Evolutionary conservation across 2,797 vertebrate genomes (phyloP), one percentile per base, ranked within the genome.

Genomic region (Lepus oiostolus): DNA sequence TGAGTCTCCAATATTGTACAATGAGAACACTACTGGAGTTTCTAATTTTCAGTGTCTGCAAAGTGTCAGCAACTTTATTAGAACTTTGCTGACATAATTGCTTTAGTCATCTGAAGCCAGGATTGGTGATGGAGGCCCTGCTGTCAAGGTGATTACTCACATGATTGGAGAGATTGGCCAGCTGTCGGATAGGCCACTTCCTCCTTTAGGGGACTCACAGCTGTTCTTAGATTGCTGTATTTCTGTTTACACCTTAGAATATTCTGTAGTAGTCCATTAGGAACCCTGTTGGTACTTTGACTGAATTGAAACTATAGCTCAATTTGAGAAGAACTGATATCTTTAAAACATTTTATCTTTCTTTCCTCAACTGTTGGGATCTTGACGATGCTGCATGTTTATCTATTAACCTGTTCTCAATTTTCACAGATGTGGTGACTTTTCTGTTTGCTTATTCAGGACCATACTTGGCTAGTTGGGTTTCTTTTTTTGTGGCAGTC

Each of bases 341-440:
- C 74, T 91, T 93, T 67, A 67, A 67, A 35, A 42, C 21, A 58
- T 75, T 91, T 65, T 68, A 30, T 85, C n/a, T 85, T 96, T 7
- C 28, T 85, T 35, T 50, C 32, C 9, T 94, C 28, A 68, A 91
- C 74, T 54, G 38, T 4, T 85, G 32, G 28, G 54, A n/a, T 76
- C 30, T 71, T 60, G 16, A 19, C 52, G 67, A 26, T 52, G 22
- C 12, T 38, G 16, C 54, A 13, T 54, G 14, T 68, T 5, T 81
- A 26, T 70, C 17, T 5, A n/a, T n/a, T 75, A 22, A 38, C 26
- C 16, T 85, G 1, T 60, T 24, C n/a, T 81, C 19, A 38, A 30
- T 68, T 75, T 90, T 80, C 50, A 80, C 32, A 38, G 28, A 76
- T 71, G 16, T 85, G 67, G 4, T 77, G 11, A 50, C 7, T 60